Evolutionary conservation across 2,888 invertebrate species (phyloP), one percentile per base, ranked within the genome.

Genomic region (Nomada fabriciana): DNA sequence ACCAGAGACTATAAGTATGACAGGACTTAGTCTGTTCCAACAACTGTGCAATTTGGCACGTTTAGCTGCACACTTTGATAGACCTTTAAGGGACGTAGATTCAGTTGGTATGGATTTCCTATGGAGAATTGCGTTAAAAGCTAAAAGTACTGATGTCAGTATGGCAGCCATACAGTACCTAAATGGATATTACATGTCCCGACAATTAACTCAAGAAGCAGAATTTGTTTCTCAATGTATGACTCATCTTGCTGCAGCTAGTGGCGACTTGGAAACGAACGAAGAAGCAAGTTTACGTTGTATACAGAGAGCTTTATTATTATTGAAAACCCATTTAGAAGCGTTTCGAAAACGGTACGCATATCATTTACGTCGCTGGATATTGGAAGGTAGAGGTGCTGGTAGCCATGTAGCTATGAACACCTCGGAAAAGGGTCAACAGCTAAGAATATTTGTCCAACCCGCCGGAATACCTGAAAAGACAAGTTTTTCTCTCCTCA

Each of bases 201-300:
- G 98, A 82, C 97, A 98, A 91, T 93, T 98, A 60, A 97, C 98
- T 87, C 97, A 98, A 89, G 98, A 98, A 94, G 97, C 97, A 80
- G 98, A 98, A 91, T 99, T 99, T 93, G 97, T 99, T 0, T 96
- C 97, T 59, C 97, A 98, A 87, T 98, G 98, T 93, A 98, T 98
- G 98, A 97, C 97, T 69, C 98, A 98, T 93, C 95, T 98, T 60
- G 97, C 97, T 50, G 97, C 97, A 59, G 97, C 98, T 0, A 97
- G 97, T 0, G 96, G 96, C 89, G 96, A 97, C 85, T 94, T 98
- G 2, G 94, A 85, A 90, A 94, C 90, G 4, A 92, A 90, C 68
- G 93, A 95, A 93, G 98, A 98, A 89, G 96, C 97, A 5, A 97
- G 97, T 76, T 93, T 99, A 69, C 96, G 98, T 90, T 97, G 98